These are phyloP conservation scores for Micromys minutus DNA, from an alignment of 2,113 vertebrate species.

Conservation along the genomic window DNA sequence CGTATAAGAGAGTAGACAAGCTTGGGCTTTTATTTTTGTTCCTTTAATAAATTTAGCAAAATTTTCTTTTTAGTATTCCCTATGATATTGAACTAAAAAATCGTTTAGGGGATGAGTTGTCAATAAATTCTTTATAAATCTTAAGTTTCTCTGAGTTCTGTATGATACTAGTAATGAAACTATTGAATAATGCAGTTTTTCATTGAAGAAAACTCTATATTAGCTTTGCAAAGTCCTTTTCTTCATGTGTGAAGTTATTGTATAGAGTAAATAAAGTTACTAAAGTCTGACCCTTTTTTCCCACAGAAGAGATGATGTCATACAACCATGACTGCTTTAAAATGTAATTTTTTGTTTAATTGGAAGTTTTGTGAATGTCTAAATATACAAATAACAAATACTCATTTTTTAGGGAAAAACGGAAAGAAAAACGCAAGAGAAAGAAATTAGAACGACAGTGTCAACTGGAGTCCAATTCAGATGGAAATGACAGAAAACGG, in stretches of 20 bases:
- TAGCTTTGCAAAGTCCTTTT: conserved; percentile 36
- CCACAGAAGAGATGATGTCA: neutral
- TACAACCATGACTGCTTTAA: neutral
- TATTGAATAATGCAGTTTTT: neutral
- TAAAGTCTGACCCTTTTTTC: conserved; percentile 5
- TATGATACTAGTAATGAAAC: neutral
- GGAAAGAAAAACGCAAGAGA: conserved; percentile 95
- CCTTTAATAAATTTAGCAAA: neutral
- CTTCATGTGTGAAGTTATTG: conserved; percentile 4
- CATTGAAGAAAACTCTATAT: neutral
- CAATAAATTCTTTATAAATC: conserved; percentile 4
- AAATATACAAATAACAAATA: conserved; percentile 41
- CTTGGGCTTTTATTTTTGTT: neutral
- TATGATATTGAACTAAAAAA: conserved; percentile 29
- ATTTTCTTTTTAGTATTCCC: neutral
- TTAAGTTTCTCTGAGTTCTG: neutral
- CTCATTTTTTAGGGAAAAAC: conserved; percentile 88
- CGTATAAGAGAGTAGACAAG: conserved; percentile 38
- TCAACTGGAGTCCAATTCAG: conserved; percentile 79
- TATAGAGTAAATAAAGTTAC: neutral
- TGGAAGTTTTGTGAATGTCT: conserved; percentile 47
- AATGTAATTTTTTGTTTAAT: conserved; percentile 5
- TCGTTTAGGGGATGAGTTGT: neutral
- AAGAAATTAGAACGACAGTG: conserved; percentile 90
- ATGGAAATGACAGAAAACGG: conserved; percentile 87